Conservation (phyloP, 2,888 invertebrate genomes). For the Anoplius nigerrimus region DNA sequence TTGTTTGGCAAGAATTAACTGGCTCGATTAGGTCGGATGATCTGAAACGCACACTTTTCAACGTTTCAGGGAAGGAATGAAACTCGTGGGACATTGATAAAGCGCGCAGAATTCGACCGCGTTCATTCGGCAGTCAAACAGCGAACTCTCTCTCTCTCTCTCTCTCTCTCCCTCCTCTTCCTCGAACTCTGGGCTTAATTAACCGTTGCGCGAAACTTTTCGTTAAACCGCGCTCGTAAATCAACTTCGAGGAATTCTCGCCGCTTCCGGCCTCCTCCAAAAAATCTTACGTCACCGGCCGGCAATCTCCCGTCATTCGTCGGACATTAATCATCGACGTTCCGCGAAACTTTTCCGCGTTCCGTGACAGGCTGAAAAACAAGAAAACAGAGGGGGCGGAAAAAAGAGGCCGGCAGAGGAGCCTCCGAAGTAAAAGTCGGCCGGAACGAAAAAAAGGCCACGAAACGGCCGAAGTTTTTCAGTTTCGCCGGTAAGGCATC, state of each 20-base stretch:
- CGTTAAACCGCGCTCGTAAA: constrained; percentile 45
- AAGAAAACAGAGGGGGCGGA: neutral
- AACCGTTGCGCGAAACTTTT: neutral
- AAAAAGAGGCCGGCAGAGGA: neutral
- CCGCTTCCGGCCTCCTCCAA: constrained; percentile 9
- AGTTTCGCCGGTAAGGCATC: constrained; percentile 18
- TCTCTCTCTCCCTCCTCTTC: no score
- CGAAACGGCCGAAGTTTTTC: constrained; percentile 17
- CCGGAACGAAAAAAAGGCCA: neutral
- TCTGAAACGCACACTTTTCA: no score
- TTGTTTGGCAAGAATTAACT: no score
- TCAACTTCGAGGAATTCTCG: constrained; percentile 41
- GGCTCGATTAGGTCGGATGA: no score
- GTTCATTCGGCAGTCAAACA: neutral
- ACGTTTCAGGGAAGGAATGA: no score
- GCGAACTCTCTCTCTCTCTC: neutral
- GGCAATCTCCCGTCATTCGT: constrained; percentile 49
- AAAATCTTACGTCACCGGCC: constrained; percentile 52
- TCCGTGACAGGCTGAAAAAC: constrained; percentile 13
- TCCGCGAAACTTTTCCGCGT: constrained; percentile 26
- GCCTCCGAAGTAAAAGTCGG: constrained; percentile 1
- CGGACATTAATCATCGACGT: constrained; percentile 50
- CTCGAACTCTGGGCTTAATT: neutral
- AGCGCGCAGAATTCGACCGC: neutral
- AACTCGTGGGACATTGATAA: neutral